A percentile compares a stretch with the other conserved stretches of the same genome.
Conservation (phyloP, 2,797 vertebrate genomes). For the Lemur catta region DNA sequence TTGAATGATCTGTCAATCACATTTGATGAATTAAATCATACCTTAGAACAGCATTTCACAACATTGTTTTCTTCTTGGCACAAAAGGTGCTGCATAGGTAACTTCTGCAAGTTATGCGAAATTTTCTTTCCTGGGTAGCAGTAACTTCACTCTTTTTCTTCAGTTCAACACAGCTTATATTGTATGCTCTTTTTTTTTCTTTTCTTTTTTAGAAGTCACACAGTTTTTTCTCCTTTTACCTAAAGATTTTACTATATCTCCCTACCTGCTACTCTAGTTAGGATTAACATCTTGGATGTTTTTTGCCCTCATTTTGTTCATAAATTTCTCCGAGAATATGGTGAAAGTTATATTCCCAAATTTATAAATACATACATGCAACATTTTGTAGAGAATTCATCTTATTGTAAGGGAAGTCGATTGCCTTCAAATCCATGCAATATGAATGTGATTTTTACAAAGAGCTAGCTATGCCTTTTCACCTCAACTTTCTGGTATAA, state of each 20-base stretch:
- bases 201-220: background rate
- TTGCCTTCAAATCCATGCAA: background rate
- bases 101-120: background rate
- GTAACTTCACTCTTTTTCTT: background rate
- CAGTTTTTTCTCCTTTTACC: background rate
- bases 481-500: background rate
- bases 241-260: background rate
- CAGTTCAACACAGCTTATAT: background rate
- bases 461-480: background rate
- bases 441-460: background rate
- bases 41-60: conserved; percentile 11
- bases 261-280: background rate
- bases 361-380: background rate
- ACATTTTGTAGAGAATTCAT: background rate
- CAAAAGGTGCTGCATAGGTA: conserved; percentile 38
- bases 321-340: background rate
- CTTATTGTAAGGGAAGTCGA: background rate
- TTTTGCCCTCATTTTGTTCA: background rate
- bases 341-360: background rate
- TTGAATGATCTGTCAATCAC: conserved; percentile 45
- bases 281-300: background rate
- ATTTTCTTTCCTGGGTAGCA: conserved; percentile 2
- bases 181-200: background rate
- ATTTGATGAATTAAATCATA: conserved; percentile 27
- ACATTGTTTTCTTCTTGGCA: background rate